Conservation (phyloP, 2,888 invertebrate genomes). For the Microctonus brassicae region DNA sequence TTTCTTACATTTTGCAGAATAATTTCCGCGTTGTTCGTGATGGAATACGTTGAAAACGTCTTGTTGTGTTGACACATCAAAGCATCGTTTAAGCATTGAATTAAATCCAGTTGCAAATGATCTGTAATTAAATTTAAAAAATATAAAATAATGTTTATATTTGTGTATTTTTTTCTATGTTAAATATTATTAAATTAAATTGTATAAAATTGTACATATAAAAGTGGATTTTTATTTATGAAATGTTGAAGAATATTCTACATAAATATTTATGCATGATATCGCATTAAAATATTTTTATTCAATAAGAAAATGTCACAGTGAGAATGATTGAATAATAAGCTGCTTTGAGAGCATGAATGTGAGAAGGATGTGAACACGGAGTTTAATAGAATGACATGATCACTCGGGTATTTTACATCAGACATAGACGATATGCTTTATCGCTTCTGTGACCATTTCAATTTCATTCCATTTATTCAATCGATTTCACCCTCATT, state of each 20-base stretch:
- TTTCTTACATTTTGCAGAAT: constrained; percentile 26
- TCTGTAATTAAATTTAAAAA: constrained; percentile 11
- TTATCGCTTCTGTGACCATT: constrained; percentile 1
- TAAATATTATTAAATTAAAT: no score
- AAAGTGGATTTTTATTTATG: no score
- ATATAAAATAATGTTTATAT: background rate
- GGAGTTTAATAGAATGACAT: background rate
- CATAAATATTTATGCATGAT: no score
- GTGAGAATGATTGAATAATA: background rate
- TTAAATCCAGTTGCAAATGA: constrained; percentile 2
- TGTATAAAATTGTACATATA: no score
- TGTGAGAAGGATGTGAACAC: background rate
- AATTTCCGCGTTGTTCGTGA: constrained; percentile 14
- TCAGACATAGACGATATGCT: background rate
- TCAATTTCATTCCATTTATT: background rate
- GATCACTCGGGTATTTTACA: background rate
- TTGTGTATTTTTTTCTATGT: no score
- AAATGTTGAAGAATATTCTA: no score
- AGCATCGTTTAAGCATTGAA: constrained; percentile 31
- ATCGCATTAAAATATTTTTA: no score
- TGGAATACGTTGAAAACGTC: constrained; percentile 22
- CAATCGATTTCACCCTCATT: background rate
- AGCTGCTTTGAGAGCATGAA: background rate
- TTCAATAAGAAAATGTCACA: background rate
- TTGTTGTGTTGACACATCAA: constrained; percentile 30